Base-by-base conservation (phyloP, 2,888 invertebrate species). In the Atethmia centrago region DNA sequence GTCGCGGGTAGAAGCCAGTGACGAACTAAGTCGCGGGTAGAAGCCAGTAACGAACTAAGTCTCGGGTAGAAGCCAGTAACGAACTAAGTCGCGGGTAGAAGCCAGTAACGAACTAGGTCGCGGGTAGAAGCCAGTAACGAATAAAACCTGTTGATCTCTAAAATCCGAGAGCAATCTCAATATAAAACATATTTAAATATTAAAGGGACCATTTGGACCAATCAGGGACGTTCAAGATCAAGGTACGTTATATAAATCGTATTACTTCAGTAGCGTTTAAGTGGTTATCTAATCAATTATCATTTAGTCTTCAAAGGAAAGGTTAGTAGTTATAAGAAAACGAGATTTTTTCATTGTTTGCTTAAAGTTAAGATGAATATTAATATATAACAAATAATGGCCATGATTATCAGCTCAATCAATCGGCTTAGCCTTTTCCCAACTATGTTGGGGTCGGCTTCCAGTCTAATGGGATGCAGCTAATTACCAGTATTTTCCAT, bases 111-210 rank as follows among this genome's bases (percentile, higher is more conserved):
- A n/a, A n/a, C n/a, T n/a, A n/a, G n/a, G n/a, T n/a, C n/a, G n/a
- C n/a, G n/a, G n/a, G n/a, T n/a, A n/a, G n/a, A n/a, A n/a, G n/a
- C n/a, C n/a, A n/a, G n/a, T n/a, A n/a, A n/a, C n/a, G n/a, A n/a
- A 51, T 40, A 45, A 45, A 49, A 5, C 7, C 28, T 31, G 51
- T 47, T 79, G 72, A 79, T 71, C 71, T 71, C 79, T 63, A 51
- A 78, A 71, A 63, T 51, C 9, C 10, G 9, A 14, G 28, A 51
- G 42, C n/a, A 49, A 40, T 31, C 74, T 31, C 12, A 47, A 19
- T 40, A 66, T 19, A 79, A n/a, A 66, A 66, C 55, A 62, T 51
- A 65, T 45, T 67, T 66, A 66, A 80, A 74, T 78, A 78, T 63
- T 80, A 63, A 67, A 42, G n/a, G 25, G 45, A 19, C 75, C 62